Evolutionary conservation across 2,113 vertebrate genomes (phyloP).

Genomic region (Gallinago paraguaiae): DNA sequence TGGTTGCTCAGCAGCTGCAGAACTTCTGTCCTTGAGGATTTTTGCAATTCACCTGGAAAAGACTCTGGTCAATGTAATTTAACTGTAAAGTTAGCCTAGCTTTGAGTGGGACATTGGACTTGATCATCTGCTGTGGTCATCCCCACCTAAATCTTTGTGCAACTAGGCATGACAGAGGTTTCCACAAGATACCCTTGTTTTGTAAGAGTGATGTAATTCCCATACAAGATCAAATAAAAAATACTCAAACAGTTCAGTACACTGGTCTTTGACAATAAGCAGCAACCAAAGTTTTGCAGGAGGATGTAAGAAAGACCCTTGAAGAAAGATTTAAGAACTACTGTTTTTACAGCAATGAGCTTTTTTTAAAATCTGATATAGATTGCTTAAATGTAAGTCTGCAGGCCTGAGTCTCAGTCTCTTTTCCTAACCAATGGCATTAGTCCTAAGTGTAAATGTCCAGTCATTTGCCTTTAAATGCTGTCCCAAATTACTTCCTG

Average conservation of each 20-base stretch:
- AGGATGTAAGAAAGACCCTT: background rate
- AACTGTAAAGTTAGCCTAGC: background rate
- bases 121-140: background rate
- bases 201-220: background rate
- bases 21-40: background rate
- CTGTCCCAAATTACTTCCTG: background rate
- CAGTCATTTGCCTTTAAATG: background rate
- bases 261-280: background rate
- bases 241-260: background rate
- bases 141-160: background rate
- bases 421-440: background rate
- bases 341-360: background rate
- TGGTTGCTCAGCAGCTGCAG: background rate
- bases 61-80: background rate
- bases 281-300: background rate
- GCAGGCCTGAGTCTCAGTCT: background rate
- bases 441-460: background rate
- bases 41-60: background rate
- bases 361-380: background rate
- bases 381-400: background rate
- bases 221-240: background rate
- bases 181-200: background rate
- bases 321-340: background rate
- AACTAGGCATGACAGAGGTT: background rate
- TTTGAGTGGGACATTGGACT: background rate